These are phyloP conservation scores for Semaprochilodus insignis DNA, from an alignment of 2,797 vertebrate species.

Conservation along the genomic window DNA sequence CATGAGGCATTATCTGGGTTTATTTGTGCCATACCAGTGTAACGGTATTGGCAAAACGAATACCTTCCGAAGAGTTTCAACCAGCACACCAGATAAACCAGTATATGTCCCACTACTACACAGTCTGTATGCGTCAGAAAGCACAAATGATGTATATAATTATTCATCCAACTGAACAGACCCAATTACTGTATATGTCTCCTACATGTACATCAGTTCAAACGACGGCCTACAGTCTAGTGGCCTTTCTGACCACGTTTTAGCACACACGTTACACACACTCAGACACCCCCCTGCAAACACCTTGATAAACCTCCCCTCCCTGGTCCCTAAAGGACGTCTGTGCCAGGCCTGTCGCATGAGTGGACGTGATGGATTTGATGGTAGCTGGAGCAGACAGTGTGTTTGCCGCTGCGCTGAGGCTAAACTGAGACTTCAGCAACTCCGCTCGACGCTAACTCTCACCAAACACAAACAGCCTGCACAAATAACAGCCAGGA, in stretches of 20 bases:
- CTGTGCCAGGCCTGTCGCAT: slow-evolving; percentile 14
- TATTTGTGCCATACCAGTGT: no score
- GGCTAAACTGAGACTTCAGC: slow-evolving; percentile 21
- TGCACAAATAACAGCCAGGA: slow-evolving; percentile 2
- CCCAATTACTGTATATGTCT: neutral
- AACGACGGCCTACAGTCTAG: no score
- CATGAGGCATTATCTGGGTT: no score
- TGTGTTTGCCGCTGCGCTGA: neutral
- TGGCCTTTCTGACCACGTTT: slow-evolving; percentile 4
- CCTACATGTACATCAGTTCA: neutral
- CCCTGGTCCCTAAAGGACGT: neutral
- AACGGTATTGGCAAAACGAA: no score
- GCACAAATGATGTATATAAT: neutral
- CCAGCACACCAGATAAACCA: no score
- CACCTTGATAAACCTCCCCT: neutral
- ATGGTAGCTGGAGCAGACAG: slow-evolving; percentile 16
- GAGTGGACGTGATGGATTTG: slow-evolving; percentile 19
- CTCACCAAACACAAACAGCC: slow-evolving; percentile 10
- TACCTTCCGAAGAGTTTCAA: no score
- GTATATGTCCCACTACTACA: no score
- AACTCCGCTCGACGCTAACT: neutral
- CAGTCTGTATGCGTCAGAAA: no score
- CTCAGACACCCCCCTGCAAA: neutral
- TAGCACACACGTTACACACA: neutral
- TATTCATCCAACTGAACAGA: neutral